Percentiles rank a stretch among this genome's conserved stretches.
These are phyloP conservation scores for Pachypsylla venusta DNA, from an alignment of 1,140 invertebrate species.

Conservation along the genomic window DNA sequence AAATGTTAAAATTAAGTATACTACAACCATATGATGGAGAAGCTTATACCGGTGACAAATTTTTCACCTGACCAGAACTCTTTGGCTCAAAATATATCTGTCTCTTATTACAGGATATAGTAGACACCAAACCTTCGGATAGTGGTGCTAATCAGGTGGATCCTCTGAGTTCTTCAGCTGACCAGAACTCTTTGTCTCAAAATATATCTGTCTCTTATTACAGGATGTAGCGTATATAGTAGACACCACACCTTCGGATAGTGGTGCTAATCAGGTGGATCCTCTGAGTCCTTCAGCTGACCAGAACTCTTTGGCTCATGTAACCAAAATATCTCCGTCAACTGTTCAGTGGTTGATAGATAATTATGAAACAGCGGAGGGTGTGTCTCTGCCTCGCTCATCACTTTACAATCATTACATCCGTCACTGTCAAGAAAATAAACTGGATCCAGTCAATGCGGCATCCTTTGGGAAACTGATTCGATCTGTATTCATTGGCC, in stretches of 20 bases:
- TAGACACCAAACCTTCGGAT: background rate
- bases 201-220: no score
- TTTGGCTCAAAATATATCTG: no score
- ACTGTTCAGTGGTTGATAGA: slow-evolving; percentile 94
- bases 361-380: slow-evolving; percentile 97
- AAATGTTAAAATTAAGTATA: no score
- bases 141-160: background rate
- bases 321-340: slow-evolving; percentile 12
- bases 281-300: background rate
- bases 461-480: slow-evolving; percentile 99
- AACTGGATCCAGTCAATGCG: slow-evolving; percentile 94
- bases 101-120: slow-evolving; percentile 10
- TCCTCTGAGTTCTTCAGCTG: no score
- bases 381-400: slow-evolving; percentile 87
- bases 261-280: background rate
- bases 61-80: no score
- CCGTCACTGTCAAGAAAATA: slow-evolving; percentile 83
- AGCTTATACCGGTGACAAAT: no score
- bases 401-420: slow-evolving; percentile 96
- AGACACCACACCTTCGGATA: background rate
- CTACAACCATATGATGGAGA: no score
- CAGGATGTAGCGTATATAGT: slow-evolving; percentile 13
- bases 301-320: background rate
- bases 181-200: no score
- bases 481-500: slow-evolving; percentile 88